Percentiles rank a stretch among this genome's conserved stretches.
Conservation (phyloP, 2,797 vertebrate genomes). For the Eulemur rubriventer region DNA sequence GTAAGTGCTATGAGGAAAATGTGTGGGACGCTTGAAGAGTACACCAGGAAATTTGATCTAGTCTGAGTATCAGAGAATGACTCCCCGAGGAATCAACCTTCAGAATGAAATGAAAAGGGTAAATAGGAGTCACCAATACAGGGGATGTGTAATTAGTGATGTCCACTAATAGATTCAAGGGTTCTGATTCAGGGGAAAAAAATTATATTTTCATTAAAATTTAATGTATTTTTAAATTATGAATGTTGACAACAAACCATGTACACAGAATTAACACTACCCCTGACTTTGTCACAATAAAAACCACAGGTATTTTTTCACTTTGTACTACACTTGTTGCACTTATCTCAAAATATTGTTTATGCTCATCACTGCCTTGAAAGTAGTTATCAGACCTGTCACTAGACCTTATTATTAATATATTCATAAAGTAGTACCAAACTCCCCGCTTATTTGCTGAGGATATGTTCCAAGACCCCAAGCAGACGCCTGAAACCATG, state of each 20-base stretch:
- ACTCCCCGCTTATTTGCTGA: background rate
- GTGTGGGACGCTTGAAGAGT: background rate
- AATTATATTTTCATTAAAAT: background rate
- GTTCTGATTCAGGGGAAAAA: background rate
- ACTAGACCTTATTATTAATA: background rate
- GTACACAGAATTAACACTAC: background rate
- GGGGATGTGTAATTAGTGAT: background rate
- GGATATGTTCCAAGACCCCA: background rate
- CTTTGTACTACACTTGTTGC: background rate
- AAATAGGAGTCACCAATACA: background rate
- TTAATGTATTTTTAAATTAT: background rate
- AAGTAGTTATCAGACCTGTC: background rate
- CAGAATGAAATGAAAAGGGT: slow-evolving; percentile 24
- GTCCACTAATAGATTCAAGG: background rate
- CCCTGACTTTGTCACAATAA: background rate
- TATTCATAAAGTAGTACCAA: background rate
- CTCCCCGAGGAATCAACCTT: background rate
- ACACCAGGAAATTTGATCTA: background rate
- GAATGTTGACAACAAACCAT: background rate
- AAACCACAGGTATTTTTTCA: background rate
- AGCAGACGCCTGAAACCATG: background rate
- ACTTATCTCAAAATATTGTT: background rate
- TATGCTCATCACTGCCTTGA: background rate
- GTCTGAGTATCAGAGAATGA: background rate
- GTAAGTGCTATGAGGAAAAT: background rate